Base-by-base conservation (phyloP, 35 echinoderm and acorn worm genomes). In the Chiridota heheva region DNA sequence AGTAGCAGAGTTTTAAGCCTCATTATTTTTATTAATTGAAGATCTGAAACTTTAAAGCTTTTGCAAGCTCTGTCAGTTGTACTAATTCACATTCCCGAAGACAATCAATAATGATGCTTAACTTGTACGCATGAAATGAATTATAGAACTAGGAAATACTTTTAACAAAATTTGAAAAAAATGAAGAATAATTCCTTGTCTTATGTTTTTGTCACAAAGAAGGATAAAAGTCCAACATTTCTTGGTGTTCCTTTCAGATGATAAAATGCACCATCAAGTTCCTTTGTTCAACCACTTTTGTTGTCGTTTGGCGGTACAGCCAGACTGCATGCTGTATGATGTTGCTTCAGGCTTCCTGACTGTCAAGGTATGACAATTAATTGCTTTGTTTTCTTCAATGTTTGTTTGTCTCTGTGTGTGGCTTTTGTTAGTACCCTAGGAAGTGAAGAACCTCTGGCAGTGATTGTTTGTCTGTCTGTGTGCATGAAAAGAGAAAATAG, bases 221-320 rank as follows among this genome's bases (percentile, higher is more conserved):
- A n/a, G n/a, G n/a, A n/a, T n/a, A n/a, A n/a, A n/a, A n/a, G n/a
- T n/a, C n/a, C n/a, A n/a, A n/a, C n/a, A n/a, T n/a, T n/a, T n/a
- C n/a, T n/a, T n/a, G n/a, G n/a, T n/a, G n/a, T n/a, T 24, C 61
- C 48, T 73, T 82, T 40, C 61, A 93, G 90, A 86, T 70, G 90
- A 88, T 46, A 86, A 57, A 6, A 69, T 72, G 31, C 76, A 60
- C 70, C 86, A 93, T 32, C 78, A 75, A 33, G 77, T 93, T 35
- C 90, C 85, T 22, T 51, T 93, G 35, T 93, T 93, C 81, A 86
- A 86, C 55, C 91, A 97, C 32, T 84, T 91, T 38, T 97, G 94
- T 61, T 97, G 94, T 81, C 88, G 94, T 20, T 41, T 97, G 18
- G 94, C 84, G 41, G 88, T 89, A 27, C 94, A 97, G 61, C 94